These are phyloP conservation scores for Phymastichus coffea DNA, from an alignment of 1,140 invertebrate genomes.

Conservation along the genomic window DNA sequence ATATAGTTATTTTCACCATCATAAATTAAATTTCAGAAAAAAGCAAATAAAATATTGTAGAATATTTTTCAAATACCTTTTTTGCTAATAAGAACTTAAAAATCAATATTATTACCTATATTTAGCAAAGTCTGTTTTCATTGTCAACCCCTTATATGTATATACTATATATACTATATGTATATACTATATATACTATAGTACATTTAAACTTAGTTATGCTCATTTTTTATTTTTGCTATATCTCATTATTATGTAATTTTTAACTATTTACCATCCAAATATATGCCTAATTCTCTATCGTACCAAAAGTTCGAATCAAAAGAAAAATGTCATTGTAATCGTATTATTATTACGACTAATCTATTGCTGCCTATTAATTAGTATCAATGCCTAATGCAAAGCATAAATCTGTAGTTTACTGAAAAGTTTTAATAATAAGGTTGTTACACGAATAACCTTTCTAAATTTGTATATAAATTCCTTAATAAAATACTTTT, in stretches of 20 bases:
- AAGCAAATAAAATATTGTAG: no score
- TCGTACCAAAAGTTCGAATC: not conserved
- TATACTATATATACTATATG: not conserved
- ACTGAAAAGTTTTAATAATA: not conserved
- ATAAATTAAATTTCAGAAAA: conserved; percentile 2
- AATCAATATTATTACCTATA: not conserved
- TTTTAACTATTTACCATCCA: not conserved
- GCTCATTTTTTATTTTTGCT: not conserved
- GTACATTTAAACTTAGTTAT: not conserved
- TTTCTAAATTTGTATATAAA: not conserved
- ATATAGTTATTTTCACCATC: not conserved
- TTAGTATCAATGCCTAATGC: not conserved
- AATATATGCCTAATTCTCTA: not conserved
- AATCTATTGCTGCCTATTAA: not conserved
- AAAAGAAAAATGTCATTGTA: not conserved
- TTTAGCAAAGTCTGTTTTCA: not conserved
- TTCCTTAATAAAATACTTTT: not conserved
- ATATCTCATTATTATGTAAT: not conserved
- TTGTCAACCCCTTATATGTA: not conserved
- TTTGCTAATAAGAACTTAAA: no score
- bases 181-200: not conserved
- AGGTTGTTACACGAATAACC: not conserved
- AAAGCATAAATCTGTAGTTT: not conserved
- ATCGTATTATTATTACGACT: not conserved
- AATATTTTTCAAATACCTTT: no score